phyloP scores from a whole-genome alignment of 2,888 invertebrate genomes.

The Chrysolina haemoptera region DNA sequence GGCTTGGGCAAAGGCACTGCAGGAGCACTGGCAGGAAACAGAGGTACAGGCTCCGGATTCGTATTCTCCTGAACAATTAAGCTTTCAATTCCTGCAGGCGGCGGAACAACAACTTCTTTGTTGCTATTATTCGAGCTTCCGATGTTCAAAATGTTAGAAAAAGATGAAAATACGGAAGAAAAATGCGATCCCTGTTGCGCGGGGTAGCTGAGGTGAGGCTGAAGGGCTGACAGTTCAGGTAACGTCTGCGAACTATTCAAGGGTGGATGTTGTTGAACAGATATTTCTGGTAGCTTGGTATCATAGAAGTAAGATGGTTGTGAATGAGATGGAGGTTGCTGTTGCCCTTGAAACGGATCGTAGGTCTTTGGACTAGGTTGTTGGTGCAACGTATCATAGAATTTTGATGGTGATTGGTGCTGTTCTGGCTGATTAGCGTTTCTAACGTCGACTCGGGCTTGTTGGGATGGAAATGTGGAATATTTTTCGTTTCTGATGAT shows the following conservation, averaged over 20 bases:
- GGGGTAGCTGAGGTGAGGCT: constrained; percentile 38
- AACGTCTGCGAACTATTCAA: constrained; percentile 27
- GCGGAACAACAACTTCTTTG: constrained; percentile 43
- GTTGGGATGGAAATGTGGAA: constrained; percentile 14
- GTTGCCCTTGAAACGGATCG: background rate
- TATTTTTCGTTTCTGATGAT: constrained; percentile 30
- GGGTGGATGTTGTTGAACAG: background rate
- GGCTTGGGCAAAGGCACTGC: constrained; percentile 52
- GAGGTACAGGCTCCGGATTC: constrained; percentile 50
- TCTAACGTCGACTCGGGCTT: background rate
- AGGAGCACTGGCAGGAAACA: constrained; percentile 46
- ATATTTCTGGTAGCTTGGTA: constrained; percentile 6
- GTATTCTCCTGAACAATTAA: constrained; percentile 55
- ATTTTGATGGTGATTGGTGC: constrained; percentile 17
- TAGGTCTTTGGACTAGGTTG: background rate
- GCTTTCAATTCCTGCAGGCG: constrained; percentile 56
- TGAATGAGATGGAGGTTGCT: background rate
- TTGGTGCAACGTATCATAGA: constrained; percentile 13
- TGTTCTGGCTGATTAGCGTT: background rate
- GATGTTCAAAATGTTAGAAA: constrained; percentile 71
- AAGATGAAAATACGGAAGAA: constrained; percentile 77
- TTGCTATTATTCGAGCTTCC: constrained; percentile 40
- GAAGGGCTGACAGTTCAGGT: constrained; percentile 39
- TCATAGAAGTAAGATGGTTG: constrained; percentile 22
- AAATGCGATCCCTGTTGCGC: constrained; percentile 64